phyloP scores from a whole-genome alignment of 2,888 invertebrate species.

The Nyleta sp. region DNA sequence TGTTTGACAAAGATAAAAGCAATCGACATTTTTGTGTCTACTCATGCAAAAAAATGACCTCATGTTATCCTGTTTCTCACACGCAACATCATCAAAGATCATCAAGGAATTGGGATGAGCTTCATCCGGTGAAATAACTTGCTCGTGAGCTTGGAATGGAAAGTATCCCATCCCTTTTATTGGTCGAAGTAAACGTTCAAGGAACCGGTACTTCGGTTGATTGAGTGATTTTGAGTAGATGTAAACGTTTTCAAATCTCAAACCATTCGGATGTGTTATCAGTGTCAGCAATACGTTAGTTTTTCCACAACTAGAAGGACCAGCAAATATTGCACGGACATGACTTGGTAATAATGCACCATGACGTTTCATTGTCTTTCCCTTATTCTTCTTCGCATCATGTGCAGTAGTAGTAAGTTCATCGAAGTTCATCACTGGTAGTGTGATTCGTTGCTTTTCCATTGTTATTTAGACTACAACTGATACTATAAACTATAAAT shows the following conservation, averaged over 20 bases:
- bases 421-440: background rate
- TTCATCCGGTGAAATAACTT: slow-evolving; percentile 11
- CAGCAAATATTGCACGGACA: slow-evolving; percentile 19
- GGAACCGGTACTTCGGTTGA: slow-evolving; percentile 62
- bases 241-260: slow-evolving; percentile 78
- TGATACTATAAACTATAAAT: no score
- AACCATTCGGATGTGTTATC: slow-evolving; percentile 73
- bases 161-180: slow-evolving; percentile 25
- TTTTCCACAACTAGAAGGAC: slow-evolving; percentile 15
- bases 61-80: slow-evolving; percentile 70
- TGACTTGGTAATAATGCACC: slow-evolving; percentile 53
- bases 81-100: slow-evolving; percentile 70
- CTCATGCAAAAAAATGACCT: slow-evolving; percentile 66
- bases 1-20: slow-evolving; percentile 60
- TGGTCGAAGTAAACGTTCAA: background rate
- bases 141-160: slow-evolving; percentile 21
- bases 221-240: slow-evolving; percentile 71
- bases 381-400: background rate
- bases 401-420: background rate
- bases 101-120: slow-evolving; percentile 33
- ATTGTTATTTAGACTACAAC: background rate
- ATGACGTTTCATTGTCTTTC: no score
- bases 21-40: slow-evolving; percentile 65
- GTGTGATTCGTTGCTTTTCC: no score
- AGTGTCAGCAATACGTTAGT: slow-evolving; percentile 70